Base-by-base conservation (phyloP, 2,888 invertebrate species). In the Xanthorhoe designata region DNA sequence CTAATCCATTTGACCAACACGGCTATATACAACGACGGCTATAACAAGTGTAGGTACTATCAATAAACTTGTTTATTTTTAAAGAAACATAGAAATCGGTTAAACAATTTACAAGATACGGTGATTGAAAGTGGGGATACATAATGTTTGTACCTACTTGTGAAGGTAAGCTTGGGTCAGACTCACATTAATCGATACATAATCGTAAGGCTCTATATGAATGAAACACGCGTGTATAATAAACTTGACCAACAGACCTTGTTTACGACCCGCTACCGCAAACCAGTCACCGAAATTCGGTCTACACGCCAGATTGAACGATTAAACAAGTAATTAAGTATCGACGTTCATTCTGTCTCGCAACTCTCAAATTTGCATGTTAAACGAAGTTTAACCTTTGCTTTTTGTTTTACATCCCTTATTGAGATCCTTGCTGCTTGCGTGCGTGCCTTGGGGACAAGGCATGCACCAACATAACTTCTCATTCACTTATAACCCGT, bases 311-410 rank as follows among this genome's bases (percentile, higher is more conserved):
- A 90, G 92, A 92, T 93, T 91, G 90, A 91, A 87, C 89, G 92
- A 93, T 93, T 92, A 92, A 90, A 86, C 78, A 83, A 89, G 92
- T 93, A 93, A 93, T 93, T 93, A 93, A 93, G 92, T 92, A 93
- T 92, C 88, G 88, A 90, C 91, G 90, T 87, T 90, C 90, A 91
- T 92, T 90, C 90, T 90, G 92, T 93, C 91, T 83, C 86, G 89
- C 79, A 84, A 89, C 89, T 93, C 86, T 93, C 91, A 93, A 92
- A 93, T 93, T 93, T 93, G 92, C 93, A 93, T 93, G 92, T 93
- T 93, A 93, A 93, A 92, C 93, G 92, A 93, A 92, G 90, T 90
- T 90, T 87, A 84, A 82, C 81, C 86, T 90, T 86, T 81, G 81
- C 72, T 88, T 90, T 91, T 93, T 88, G 87, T 92, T 92, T 90